These are phyloP conservation scores for Copsychus sechellarum DNA, from an alignment of 2,113 vertebrate genomes.

Conservation along the genomic window DNA sequence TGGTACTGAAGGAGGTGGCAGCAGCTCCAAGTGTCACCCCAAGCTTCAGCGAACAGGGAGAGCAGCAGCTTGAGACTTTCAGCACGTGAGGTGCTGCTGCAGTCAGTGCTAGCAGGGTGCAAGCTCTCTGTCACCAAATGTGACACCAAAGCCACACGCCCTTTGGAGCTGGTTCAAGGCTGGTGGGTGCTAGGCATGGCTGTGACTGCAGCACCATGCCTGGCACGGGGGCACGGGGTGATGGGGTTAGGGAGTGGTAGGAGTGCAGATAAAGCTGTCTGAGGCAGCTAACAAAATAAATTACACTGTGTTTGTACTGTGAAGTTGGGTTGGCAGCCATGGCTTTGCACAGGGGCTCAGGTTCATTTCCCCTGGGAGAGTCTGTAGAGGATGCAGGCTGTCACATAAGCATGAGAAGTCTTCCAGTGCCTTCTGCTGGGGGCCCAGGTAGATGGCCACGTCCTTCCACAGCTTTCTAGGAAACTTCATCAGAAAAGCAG, in stretches of 20 bases:
- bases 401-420: not conserved
- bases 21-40: not conserved
- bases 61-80: not conserved
- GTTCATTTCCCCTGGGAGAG: not conserved
- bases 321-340: not conserved
- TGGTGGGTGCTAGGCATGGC: not conserved
- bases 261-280: not conserved
- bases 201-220: not conserved
- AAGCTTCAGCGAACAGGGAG: not conserved
- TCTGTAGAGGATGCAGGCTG: not conserved
- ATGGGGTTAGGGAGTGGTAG: not conserved
- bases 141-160: not conserved
- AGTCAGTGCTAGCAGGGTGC: not conserved
- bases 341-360: not conserved
- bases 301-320: not conserved
- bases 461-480: not conserved
- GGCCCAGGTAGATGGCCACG: not conserved
- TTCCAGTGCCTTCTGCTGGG: not conserved
- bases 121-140: not conserved
- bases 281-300: not conserved
- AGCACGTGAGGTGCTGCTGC: accelerated
- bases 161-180: not conserved
- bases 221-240: accelerated
- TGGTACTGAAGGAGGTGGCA: not conserved
- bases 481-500: not conserved